Conservation (phyloP, 2,797 vertebrate species). For the Eulemur mongoz region DNA sequence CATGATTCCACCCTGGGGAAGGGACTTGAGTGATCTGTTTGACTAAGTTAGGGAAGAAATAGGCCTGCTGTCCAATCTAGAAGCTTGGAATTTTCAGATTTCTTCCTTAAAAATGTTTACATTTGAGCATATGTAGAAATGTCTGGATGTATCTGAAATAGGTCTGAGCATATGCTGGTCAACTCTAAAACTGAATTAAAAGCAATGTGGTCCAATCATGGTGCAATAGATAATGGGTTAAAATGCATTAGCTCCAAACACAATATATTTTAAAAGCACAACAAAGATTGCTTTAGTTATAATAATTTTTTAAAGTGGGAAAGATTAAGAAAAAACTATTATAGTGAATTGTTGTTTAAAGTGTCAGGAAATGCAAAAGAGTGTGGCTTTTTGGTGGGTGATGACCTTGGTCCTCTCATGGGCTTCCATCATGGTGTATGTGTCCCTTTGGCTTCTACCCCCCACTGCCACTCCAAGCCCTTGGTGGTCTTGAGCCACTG, state of each 20-base stretch:
- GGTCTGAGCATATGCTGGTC: not conserved
- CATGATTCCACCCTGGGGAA: not conserved
- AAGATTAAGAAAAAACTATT: not conserved
- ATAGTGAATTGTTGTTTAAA: not conserved
- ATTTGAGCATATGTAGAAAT: not conserved
- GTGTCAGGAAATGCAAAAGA: not conserved
- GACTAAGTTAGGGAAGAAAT: not conserved
- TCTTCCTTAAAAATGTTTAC: slow-evolving; percentile 4
- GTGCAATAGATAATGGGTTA: not conserved
- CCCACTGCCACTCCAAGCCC: not conserved
- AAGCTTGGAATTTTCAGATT: not conserved
- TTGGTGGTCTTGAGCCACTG: not conserved
- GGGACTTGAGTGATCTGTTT: not conserved
- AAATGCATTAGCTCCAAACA: not conserved
- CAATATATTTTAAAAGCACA: not conserved
- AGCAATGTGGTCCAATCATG: not conserved
- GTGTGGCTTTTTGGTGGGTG: rapidly evolving
- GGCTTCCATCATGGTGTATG: rapidly evolving
- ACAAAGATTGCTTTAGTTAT: not conserved
- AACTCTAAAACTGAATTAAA: not conserved
- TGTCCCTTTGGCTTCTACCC: not conserved
- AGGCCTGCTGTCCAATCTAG: not conserved
- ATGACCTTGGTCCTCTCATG: not conserved
- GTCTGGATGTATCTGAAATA: not conserved
- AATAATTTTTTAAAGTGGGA: not conserved